Percentiles rank a stretch among this genome's conserved stretches.
phyloP scores from a whole-genome alignment of 2,797 vertebrate species.

The Propithecus perrieri region DNA sequence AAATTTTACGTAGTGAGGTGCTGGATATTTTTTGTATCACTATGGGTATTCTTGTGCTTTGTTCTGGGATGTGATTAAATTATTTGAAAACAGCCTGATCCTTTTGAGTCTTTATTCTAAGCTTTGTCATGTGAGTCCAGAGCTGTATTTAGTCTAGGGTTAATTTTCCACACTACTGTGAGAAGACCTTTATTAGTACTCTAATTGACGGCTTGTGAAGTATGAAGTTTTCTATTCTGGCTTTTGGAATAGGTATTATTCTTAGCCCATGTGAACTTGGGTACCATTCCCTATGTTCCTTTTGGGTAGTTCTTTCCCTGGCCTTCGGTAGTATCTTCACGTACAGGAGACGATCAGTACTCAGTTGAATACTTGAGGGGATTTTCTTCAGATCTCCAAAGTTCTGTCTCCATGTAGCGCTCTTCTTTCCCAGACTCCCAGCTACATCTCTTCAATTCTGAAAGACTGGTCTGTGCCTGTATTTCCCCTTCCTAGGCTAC shows the following conservation, averaged over 20 bases:
- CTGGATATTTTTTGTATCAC: slow-evolving; percentile 15
- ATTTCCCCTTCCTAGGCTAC: neutral
- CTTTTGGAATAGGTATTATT: neutral
- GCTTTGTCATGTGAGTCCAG: neutral
- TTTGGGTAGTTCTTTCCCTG: neutral
- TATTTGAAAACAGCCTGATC: neutral
- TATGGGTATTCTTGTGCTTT: neutral
- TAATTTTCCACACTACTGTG: neutral
- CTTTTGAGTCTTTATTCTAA: neutral
- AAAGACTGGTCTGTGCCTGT: neutral
- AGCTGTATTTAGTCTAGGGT: neutral
- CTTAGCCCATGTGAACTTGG: neutral
- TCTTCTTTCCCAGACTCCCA: neutral
- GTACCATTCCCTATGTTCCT: neutral
- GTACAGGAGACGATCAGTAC: neutral
- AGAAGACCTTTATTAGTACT: neutral
- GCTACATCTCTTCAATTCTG: neutral
- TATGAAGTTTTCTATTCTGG: neutral
- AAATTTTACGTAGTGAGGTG: neutral
- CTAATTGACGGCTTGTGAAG: neutral
- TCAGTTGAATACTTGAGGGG: neutral
- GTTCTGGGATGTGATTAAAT: neutral
- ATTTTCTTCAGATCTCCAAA: neutral
- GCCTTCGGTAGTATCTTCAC: neutral
- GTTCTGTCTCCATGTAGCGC: neutral